phyloP scores from a whole-genome alignment of 2,888 invertebrate genomes.

The Hypselothyrea guttata region DNA sequence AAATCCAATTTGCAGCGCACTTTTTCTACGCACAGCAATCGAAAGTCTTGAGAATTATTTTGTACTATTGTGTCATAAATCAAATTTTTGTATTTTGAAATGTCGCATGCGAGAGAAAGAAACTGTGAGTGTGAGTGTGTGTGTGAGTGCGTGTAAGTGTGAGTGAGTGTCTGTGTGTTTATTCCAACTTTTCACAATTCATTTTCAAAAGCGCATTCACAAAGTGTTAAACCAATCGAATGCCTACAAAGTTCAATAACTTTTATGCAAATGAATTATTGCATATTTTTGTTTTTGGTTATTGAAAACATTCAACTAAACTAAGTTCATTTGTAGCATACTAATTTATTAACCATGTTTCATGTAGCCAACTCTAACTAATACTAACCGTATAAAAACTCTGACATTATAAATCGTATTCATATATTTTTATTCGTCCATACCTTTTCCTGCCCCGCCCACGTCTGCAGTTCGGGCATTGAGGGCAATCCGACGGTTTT shows the following conservation, averaged over 20 bases:
- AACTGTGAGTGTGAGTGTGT: conserved; percentile 15
- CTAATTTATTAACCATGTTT: conserved; percentile 30
- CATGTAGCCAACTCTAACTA: conserved; percentile 51
- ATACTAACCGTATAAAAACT: conserved; percentile 23
- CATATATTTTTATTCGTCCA: conserved; percentile 19
- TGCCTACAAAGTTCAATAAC: not conserved
- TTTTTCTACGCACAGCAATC: conserved; percentile 28
- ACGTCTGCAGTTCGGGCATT: conserved; percentile 91
- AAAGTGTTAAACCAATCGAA: no score
- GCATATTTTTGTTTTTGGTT: conserved; percentile 34
- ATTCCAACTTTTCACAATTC: not conserved
- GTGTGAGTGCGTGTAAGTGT: conserved; percentile 9
- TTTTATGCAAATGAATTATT: not conserved
- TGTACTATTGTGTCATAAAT: conserved; percentile 60
- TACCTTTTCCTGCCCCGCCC: conserved; percentile 5
- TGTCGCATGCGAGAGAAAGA: conserved; percentile 76
- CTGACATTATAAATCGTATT: conserved; percentile 11
- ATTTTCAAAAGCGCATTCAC: not conserved
- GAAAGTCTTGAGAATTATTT: conserved; percentile 36
- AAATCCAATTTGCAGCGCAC: conserved; percentile 42
- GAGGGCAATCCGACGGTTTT: conserved; percentile 98
- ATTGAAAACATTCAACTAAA: conserved; percentile 31
- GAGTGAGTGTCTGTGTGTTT: conserved; percentile 1
- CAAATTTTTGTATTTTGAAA: conserved; percentile 76
- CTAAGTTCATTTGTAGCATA: conserved; percentile 27